Base-by-base conservation (phyloP, 2,888 invertebrate genomes). In the Drosophila tripunctata region DNA sequence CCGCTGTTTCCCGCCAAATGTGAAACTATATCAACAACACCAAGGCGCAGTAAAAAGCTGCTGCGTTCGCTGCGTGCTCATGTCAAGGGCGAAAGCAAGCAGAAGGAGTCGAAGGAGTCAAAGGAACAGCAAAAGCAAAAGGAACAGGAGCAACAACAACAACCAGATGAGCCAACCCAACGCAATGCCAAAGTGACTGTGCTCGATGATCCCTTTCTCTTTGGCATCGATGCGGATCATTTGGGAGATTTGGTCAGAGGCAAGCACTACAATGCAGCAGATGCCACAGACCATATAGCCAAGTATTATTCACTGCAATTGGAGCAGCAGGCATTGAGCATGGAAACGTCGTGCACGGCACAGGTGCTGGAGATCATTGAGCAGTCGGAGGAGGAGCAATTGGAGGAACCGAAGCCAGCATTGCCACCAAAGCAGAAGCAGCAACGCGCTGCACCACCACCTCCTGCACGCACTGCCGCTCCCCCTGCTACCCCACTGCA, bases 171-270 rank as follows among this genome's bases (percentile, higher is more conserved):
- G 44, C 77, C 79, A 22, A 90, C 89, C 17, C 89, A 91, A 56
- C 70, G 87, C 58, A 89, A 89, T 74, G 90, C 91, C 73, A 88
- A 84, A 67, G 90, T 91, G n/a, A 91, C 91, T 15, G 88, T 91
- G n/a, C 83, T 91, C 4, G 91, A 91, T 67, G 91, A 91, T 88
- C 92, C 91, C 56, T 91, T 91, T 80, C 77, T 91, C 8, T 88
- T 91, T 44, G 91, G 91, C 62, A 89, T 91, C 63, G 90, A 89
- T 64, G 90, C 86, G 27, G 88, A 90, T 76, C 89, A 89, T 45
- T 70, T 89, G 67, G 90, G 89, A 19, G 90, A 89, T 65, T 68
- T 90, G 45, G 66, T 89, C 21, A 48, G 73, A 0, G 85, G 89
- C 65, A 88, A 87, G 38, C 74, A 76, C 8, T 87, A 89, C 33